Evolutionary conservation across 2,797 vertebrate genomes (phyloP), one percentile per base, ranked within the genome.

Genomic region (Pangasius larnaudii): DNA sequence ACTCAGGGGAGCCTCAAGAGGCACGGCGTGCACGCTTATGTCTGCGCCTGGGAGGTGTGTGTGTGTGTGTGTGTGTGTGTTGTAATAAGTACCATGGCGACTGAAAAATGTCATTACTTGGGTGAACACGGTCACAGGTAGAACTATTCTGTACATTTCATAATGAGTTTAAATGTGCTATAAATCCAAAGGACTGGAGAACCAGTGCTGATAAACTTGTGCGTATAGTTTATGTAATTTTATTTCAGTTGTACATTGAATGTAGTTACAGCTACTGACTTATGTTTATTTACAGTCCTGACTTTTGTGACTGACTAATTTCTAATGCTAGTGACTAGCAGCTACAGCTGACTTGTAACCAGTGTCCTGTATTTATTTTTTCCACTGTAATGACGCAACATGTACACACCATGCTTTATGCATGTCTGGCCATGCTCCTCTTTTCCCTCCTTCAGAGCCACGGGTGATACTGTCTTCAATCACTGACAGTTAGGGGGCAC

Each of bases 1-100:
- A 81, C 87, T 58, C n/a, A 0, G 53, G 87, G 88, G 75, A 59
- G 81, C 87, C 59, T 77, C 65, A 39, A 39, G 74, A 53, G n/a
- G 36, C 51, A 85, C 22, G 4, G 7, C 30, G 49, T 58, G 13
- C 63, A 46, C 18, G 42, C 33, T 11, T 36, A 27, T 46, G 30
- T 61, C 39, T 72, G 61, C 1, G 22, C 9, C 42, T 46, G 18
- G 10, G 49, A 56, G 9, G 22, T 30, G n/a, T 36, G 61, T 56
- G 49, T 30, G 11, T 77, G 33, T 61, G 59, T 49, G 65, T 36
- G n/a, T 69, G 33, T 71, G 39, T 74, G n/a, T 56, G 5, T 18
- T 8, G 18, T 74, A 24, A 72, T 19, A 78, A 78, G 53, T 58
- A 33, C 53, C 53, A 36, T 10, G 2, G 10, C 39, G 30, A 61